Evolutionary conservation across 2,113 vertebrate genomes (phyloP).

Genomic region (Rhinolophus sinicus): DNA sequence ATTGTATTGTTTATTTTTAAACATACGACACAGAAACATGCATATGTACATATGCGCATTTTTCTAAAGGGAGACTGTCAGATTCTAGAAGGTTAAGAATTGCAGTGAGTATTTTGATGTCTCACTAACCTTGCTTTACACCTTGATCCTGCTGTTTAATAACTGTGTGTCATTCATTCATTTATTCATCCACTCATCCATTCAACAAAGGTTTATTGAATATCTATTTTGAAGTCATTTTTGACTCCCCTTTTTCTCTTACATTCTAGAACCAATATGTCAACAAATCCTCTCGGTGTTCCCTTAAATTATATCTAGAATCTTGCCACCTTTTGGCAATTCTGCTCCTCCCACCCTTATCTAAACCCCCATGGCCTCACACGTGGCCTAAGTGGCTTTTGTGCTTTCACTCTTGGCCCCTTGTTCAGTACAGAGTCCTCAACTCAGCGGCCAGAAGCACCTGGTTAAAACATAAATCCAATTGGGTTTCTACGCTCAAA

Average conservation of each 20-base stretch:
- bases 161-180: not conserved
- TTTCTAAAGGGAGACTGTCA: not conserved
- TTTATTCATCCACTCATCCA: not conserved
- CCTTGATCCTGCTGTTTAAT: not conserved
- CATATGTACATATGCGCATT: not conserved
- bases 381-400: not conserved
- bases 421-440: not conserved
- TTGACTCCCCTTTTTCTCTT: not conserved
- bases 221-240: slow-evolving; percentile 27
- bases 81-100: not conserved
- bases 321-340: not conserved
- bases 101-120: not conserved
- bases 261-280: not conserved
- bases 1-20: slow-evolving; percentile 3
- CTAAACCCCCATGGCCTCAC: not conserved
- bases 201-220: not conserved
- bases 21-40: not conserved
- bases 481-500: not conserved
- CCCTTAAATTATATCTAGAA: not conserved
- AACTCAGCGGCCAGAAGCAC: not conserved
- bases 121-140: not conserved
- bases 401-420: not conserved
- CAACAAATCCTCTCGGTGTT: not conserved
- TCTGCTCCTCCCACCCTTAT: not conserved
- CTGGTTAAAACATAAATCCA: not conserved